These are phyloP conservation scores for Seira ritae DNA, from an alignment of 2,888 invertebrate species.

Conservation along the genomic window DNA sequence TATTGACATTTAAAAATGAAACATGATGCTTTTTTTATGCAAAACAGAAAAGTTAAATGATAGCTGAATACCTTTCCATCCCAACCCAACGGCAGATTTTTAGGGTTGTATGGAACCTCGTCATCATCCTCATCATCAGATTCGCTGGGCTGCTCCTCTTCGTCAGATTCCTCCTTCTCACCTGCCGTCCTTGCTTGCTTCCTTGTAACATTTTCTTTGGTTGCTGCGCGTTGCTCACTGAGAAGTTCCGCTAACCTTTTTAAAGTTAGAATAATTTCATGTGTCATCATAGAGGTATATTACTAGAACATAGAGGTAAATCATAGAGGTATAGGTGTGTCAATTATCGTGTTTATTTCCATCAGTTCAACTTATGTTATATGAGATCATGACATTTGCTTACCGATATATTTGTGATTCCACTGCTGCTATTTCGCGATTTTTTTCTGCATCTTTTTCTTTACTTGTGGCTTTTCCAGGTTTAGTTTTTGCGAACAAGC, in stretches of 20 bases:
- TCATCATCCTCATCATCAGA: slow-evolving; percentile 87
- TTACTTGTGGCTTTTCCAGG: slow-evolving; percentile 80
- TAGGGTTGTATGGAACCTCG: slow-evolving; percentile 99
- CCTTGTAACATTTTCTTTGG: slow-evolving; percentile 98
- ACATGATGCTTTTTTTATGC: background rate
- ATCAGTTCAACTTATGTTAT: background rate
- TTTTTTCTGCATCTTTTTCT: slow-evolving; percentile 81
- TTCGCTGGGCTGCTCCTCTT: slow-evolving; percentile 85
- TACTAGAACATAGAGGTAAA: background rate
- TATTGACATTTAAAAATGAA: slow-evolving; percentile 10
- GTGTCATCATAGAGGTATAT: slow-evolving; percentile 6
- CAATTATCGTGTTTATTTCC: no score
- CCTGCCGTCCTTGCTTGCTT: slow-evolving; percentile 97
- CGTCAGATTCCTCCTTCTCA: slow-evolving; percentile 93
- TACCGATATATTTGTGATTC: slow-evolving; percentile 93
- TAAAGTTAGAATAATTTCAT: slow-evolving; percentile 34
- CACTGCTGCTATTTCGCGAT: slow-evolving; percentile 90
- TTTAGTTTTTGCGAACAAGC: slow-evolving; percentile 92
- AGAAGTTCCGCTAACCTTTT: slow-evolving; percentile 87
- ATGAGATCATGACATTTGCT: no score
- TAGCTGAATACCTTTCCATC: slow-evolving; percentile 89
- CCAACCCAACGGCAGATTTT: slow-evolving; percentile 99
- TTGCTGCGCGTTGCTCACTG: slow-evolving; percentile 89
- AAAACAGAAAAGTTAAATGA: background rate
- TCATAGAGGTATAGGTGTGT: background rate